Base-by-base conservation (phyloP, 2,113 vertebrate species). In the Syngnathus typhle region DNA sequence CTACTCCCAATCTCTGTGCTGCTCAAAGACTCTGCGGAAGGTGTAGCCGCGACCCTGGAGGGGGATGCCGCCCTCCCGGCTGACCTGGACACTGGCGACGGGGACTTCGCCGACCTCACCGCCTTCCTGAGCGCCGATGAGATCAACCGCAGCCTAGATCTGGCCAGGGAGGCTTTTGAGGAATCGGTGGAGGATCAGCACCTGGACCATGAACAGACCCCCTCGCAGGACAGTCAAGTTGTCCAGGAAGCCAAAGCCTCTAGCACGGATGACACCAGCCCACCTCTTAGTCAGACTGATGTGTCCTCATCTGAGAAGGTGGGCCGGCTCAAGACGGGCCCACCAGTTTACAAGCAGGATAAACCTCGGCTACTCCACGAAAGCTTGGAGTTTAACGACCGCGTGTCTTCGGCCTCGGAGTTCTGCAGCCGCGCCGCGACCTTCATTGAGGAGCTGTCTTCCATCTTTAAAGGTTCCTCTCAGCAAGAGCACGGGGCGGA, bases 361-460 rank as follows among this genome's bases (percentile, higher is more conserved):
- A 88, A 89, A 65, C 91, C 91, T 23, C 70, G 88, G 68, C 85
- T 92, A 51, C 52, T 90, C 39, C 88, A 92, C 7, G 81, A 81
- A 54, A 82, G 85, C 49, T 78, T 89, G 21, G 81, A 82, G 63
- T 87, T 84, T 15, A 89, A 81, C 5, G 92, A 94, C 6, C 84
- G 89, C 2, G 49, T 70, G 1, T 87, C 87, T 8, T 89, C 93
- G 15, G 92, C 88, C 77, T 90, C 87, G 7, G 93, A 95, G 83
- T 90, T 94, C 60, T 92, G 93, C 46, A 94, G 94, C 80, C 94
- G 94, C 71, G 94, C 96, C 0, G 95, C 95, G 61, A 93, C 92
- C 0, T 93, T 99, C 79, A 96, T 98, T 11, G 95, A 99, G 78
- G 96, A 99, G 80, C 86, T 99, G 46, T 98, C 97, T 0, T 95